Evolutionary conservation across 2,888 invertebrate genomes (phyloP), one percentile per base, ranked within the genome.

Genomic region (Orgyia antiqua): DNA sequence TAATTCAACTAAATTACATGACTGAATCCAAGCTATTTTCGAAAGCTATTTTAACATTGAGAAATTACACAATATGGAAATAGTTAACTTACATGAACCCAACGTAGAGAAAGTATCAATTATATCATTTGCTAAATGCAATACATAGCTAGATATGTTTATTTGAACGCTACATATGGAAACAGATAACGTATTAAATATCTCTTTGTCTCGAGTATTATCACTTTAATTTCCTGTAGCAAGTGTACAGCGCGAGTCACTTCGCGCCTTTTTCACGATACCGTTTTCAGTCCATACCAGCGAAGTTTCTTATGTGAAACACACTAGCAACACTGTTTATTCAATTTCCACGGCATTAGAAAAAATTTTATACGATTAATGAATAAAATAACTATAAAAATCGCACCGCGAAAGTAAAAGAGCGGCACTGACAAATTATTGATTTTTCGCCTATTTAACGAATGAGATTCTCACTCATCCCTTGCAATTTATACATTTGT

Each of bases 211-310:
- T 57, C 45, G 43, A 37, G 32, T 47, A 43, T 47, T 54, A 51
- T 56, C 43, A 36, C 52, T 52, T 53, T 56, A 61, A 61, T 63
- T 59, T 48, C 51, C 51, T 4, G 44, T 45, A 36, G 48, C 32
- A 29, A 51, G 45, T 50, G 45, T 40, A 51, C 51, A 51, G 59
- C 68, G 68, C 67, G 58, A 54, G 45, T 42, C 43, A 44, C 59
- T 84, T 86, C 79, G 83, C 84, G 84, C 84, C 84, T 78, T 84
- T 83, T 84, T 78, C 52, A 47, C 49, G 51, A 33, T 45, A 43
- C 44, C 53, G 45, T 66, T 69, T 71, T 64, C 45, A 58, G 38
- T 46, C 53, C 48, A 54, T 58, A 33, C 13, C 34, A 41, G 28
- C 13, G 18, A 26, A 28, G 31, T 31, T 48, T 41, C 42, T 18